Conservation (phyloP, 1,140 invertebrate species). For the Pseudomyrmex concolor region DNA sequence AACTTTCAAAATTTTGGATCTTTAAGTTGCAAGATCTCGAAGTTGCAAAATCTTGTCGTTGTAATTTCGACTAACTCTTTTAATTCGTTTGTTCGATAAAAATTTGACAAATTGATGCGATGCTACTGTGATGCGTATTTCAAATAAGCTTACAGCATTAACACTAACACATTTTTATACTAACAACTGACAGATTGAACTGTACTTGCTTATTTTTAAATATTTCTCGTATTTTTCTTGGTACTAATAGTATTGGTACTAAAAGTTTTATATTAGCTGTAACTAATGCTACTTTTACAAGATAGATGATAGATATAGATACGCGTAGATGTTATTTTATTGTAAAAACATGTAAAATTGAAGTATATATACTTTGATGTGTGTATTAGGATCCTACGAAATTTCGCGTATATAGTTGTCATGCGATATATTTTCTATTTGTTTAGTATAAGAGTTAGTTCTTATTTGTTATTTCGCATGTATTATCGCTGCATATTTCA, state of each 20-base stretch:
- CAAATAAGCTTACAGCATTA: constrained; percentile 1
- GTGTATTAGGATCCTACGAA: background rate
- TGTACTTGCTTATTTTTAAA: background rate
- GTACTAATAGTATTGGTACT: background rate
- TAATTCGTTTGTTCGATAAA: background rate
- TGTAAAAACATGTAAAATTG: background rate
- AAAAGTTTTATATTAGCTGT: background rate
- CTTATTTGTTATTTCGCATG: constrained; percentile 21
- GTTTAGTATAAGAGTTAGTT: constrained; percentile 35
- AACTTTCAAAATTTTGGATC: background rate
- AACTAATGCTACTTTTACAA: constrained; percentile 23
- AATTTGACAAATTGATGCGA: background rate
- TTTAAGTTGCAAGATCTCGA: background rate
- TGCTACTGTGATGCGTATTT: background rate
- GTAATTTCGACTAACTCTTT: constrained; percentile 12
- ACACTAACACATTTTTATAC: constrained; percentile 23
- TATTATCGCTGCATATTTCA: constrained; percentile 20
- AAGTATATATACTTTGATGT: background rate
- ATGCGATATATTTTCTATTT: background rate
- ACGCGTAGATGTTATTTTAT: background rate
- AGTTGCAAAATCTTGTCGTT: background rate
- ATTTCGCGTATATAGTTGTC: background rate
- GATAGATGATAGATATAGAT: constrained; percentile 14
- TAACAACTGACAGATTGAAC: background rate
- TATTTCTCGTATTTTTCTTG: background rate